These are phyloP conservation scores for Nephrotoma flavescens DNA, from an alignment of 2,888 invertebrate species.

Conservation along the genomic window DNA sequence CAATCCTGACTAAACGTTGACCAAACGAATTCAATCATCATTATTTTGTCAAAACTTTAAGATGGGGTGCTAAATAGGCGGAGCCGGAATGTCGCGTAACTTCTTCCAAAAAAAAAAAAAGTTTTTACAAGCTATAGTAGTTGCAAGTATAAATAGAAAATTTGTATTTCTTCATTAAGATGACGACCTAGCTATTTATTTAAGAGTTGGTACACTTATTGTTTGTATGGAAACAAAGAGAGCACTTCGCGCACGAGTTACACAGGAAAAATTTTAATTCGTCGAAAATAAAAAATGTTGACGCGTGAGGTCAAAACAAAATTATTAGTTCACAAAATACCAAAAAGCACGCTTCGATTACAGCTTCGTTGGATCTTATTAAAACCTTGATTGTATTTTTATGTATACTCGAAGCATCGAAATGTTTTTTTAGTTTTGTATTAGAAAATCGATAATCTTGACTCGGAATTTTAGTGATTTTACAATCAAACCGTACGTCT, in stretches of 20 bases:
- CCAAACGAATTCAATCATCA: no score
- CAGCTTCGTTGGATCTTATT: background rate
- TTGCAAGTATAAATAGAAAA: no score
- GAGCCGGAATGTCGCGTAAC: no score
- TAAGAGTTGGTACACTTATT: no score
- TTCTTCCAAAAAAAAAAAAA: no score
- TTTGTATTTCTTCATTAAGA: no score
- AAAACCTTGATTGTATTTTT: background rate
- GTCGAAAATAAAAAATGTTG: background rate
- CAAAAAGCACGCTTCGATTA: background rate
- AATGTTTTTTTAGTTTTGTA: background rate
- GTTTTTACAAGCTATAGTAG: no score
- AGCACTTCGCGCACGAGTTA: background rate
- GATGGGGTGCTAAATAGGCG: no score
- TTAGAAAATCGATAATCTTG: background rate
- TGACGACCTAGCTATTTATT: no score
- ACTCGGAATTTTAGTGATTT: background rate
- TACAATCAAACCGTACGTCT: background rate
- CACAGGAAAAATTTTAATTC: background rate
- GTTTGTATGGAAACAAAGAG: no score
- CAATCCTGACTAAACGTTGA: no score
- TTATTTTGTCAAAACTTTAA: no score
- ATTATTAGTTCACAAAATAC: background rate
- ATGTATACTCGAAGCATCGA: background rate
- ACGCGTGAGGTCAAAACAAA: background rate